These are phyloP conservation scores for Brachionus plicatilis DNA, from an alignment of 1,140 invertebrate genomes.

Conservation along the genomic window DNA sequence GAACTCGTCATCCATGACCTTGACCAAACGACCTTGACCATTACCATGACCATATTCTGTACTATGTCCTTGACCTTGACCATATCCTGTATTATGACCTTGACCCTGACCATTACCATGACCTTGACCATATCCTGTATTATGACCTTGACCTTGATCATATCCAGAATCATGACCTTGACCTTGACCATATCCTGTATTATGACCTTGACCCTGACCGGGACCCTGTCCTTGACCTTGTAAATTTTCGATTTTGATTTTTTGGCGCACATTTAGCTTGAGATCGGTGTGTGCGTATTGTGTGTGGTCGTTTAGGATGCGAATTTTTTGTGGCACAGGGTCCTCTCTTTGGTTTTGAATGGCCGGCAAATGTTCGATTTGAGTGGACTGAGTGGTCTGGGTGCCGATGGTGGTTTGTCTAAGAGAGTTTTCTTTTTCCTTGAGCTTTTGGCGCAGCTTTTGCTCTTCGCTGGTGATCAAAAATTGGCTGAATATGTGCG, in stretches of 20 bases:
- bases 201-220: too few relatives aligned
- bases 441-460: background rate
- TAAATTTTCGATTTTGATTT: conserved; percentile 24
- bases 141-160: background rate
- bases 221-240: background rate
- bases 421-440: conserved; percentile 21
- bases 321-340: background rate
- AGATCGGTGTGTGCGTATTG: background rate
- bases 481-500: conserved; percentile 1
- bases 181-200: too few relatives aligned
- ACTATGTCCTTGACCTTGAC: too few relatives aligned
- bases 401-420: conserved; percentile 16
- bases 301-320: background rate
- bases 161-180: too few relatives aligned
- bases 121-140: too few relatives aligned
- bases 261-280: background rate
- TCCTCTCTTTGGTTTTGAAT: background rate
- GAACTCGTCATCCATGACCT: background rate
- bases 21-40: background rate
- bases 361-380: background rate
- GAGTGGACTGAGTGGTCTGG: background rate
- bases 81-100: too few relatives aligned
- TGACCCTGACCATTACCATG: too few relatives aligned
- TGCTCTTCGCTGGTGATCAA: conserved; percentile 23
- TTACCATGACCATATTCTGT: too few relatives aligned